Conservation (phyloP, 1,140 invertebrate species). For the Brachionus asplanchnoidis region DNA sequence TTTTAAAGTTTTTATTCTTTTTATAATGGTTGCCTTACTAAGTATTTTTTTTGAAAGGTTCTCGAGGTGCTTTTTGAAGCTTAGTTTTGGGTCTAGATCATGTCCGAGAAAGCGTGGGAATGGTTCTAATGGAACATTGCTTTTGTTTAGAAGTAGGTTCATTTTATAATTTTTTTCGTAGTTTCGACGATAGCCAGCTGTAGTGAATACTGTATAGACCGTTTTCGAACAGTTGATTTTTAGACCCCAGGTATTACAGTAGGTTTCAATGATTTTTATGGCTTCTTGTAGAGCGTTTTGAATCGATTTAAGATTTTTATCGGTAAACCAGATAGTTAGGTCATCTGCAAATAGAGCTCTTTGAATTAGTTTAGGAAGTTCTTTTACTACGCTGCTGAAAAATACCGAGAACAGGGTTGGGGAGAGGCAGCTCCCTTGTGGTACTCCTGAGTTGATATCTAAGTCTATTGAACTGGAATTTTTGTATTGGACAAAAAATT, state of each 20-base stretch:
- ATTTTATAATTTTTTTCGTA: neutral
- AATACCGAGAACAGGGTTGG: too few species aligned
- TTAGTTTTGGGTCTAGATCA: neutral
- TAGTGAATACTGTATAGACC: neutral
- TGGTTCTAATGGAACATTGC: neutral
- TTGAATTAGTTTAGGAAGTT: neutral
- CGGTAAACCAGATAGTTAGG: neutral
- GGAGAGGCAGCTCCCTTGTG: too few species aligned
- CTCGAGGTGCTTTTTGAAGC: neutral
- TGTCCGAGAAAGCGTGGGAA: neutral
- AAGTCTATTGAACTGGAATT: too few species aligned
- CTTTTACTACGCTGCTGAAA: too few species aligned
- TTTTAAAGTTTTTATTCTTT: neutral
- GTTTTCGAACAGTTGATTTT: neutral
- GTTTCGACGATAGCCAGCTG: neutral
- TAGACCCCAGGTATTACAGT: neutral
- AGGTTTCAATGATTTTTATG: neutral
- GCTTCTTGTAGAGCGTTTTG: neutral
- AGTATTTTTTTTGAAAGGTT: neutral
- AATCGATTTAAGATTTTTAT: neutral
- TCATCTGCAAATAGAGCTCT: neutral
- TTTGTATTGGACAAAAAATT: too few species aligned
- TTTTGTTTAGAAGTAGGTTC: neutral
- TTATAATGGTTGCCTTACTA: neutral
- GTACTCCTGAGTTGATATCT: too few species aligned